Evolutionary conservation across 1,140 invertebrate genomes (phyloP).

Genomic region (Bombus soroeensis): DNA sequence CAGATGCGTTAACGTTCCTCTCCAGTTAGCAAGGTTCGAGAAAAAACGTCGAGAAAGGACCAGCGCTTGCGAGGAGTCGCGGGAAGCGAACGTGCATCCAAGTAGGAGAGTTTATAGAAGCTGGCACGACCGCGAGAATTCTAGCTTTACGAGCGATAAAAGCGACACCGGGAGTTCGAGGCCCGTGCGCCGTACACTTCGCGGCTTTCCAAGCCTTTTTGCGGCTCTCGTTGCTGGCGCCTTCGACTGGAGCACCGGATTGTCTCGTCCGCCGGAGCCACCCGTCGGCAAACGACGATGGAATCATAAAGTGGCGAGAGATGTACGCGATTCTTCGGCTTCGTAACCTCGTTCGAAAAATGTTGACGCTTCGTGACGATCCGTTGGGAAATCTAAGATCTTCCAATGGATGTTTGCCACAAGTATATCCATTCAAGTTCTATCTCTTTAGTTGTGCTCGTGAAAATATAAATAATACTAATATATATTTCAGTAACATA

Average conservation of each 20-base stretch:
- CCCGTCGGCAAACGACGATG: constrained; percentile 10
- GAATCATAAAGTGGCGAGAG: constrained; percentile 14
- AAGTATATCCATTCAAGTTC: not conserved
- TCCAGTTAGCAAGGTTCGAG: not conserved
- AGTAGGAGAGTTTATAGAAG: constrained; percentile 45
- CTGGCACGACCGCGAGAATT: constrained; percentile 24
- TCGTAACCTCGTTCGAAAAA: not conserved
- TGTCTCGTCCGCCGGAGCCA: constrained; percentile 23
- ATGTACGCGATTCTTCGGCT: not conserved
- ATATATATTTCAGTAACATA: no score
- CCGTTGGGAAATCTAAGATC: not conserved
- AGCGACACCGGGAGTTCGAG: constrained; percentile 31
- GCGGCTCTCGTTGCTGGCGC: not conserved
- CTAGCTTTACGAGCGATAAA: constrained; percentile 68
- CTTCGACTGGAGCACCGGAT: not conserved
- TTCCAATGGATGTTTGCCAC: not conserved
- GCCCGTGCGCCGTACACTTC: constrained; percentile 7
- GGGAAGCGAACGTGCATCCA: not conserved
- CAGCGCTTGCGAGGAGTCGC: constrained; percentile 44
- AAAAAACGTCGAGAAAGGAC: not conserved
- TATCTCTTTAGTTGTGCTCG: not conserved
- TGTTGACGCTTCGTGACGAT: not conserved
- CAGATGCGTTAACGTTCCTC: not conserved
- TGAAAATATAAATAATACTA: no score
- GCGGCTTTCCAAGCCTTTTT: constrained; percentile 48